Evolutionary conservation across 2,888 invertebrate genomes (phyloP), one percentile per base, ranked within the genome.

Genomic region (Drosophila testacea): DNA sequence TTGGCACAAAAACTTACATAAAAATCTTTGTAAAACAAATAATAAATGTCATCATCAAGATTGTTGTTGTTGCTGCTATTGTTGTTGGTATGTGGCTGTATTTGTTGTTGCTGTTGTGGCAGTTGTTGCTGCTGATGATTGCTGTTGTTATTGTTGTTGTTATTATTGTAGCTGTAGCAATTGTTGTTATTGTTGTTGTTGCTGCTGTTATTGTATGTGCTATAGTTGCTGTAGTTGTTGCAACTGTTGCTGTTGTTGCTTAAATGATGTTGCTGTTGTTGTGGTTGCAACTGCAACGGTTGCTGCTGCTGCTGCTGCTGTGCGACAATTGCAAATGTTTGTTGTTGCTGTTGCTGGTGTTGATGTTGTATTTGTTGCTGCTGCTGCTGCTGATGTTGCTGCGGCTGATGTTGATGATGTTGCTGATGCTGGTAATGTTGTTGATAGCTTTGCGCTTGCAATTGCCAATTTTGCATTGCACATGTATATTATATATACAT

Each of bases 21-120:
- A 80, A 91, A 81, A 89, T 91, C 91, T 90, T 91, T 90, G 85
- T 91, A 91, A 84, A 91, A 88, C 73, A 91, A 89, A 90, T 91
- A 91, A 88, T 91, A 91, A 85, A 91, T 85, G 75, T 90, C 90
- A 81, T 89, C 88, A 78, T 86, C 87, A 50, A 77, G 59, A 78
- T 83, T 83, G 75, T 88, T 83, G 76, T 87, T 83, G 70, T 78
- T 85, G 76, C 36, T 84, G 69, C 28, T 84, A 76, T 30, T 73
- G 69, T 48, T 84, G 71, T 34, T 71, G 64, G 46, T 77, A 60
- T 59, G 57, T 77, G 69, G 64, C 69, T 73, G 44, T 68, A 72
- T 22, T 57, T 73, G 39, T 65, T 74, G 57, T 55, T 69, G 64
- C 38, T 69, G 55, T 13, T 46, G 39, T 16, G 73, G 48, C 41